A percentile compares a stretch with the other conserved stretches of the same genome.
Evolutionary conservation across 2,113 vertebrate genomes (phyloP).

Genomic region (Platysteira castanea): DNA sequence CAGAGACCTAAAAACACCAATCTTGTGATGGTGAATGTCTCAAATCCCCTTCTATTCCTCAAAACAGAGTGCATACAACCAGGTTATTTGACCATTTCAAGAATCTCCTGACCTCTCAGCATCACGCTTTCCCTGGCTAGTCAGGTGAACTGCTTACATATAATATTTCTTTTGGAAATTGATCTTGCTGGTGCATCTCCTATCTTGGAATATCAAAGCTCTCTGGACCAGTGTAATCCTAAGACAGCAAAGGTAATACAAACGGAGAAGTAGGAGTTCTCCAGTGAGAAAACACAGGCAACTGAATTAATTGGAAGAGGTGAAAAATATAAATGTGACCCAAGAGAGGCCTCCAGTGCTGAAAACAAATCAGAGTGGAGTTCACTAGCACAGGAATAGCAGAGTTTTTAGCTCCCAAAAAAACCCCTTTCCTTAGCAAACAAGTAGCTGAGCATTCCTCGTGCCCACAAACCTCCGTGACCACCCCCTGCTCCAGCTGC

Average conservation of each 20-base stretch:
- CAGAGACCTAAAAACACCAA: neutral
- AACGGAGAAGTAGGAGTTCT: slow-evolving; percentile 22
- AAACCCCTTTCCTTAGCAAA: neutral
- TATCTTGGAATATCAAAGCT: neutral
- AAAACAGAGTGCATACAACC: neutral
- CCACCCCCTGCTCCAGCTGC: neutral
- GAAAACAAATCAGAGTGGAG: neutral
- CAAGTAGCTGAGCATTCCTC: neutral
- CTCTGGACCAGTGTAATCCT: slow-evolving; percentile 2
- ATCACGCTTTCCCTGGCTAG: neutral
- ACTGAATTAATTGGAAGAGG: slow-evolving; percentile 45
- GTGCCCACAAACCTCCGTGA: neutral
- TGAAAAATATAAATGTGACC: slow-evolving; percentile 21
- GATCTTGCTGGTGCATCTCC: slow-evolving; percentile 4
- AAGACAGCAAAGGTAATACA: slow-evolving; percentile 27
- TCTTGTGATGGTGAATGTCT: neutral
- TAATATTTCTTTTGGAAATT: neutral
- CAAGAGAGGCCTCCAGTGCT: neutral
- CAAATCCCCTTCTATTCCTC: neutral
- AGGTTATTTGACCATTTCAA: neutral
- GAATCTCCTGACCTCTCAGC: neutral
- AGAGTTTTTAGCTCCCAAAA: neutral
- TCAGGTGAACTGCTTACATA: neutral
- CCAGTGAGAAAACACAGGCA: slow-evolving; percentile 15
- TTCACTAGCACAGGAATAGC: neutral